phyloP scores from a whole-genome alignment of 1,140 invertebrate species.

The Drosophila triauraria region DNA sequence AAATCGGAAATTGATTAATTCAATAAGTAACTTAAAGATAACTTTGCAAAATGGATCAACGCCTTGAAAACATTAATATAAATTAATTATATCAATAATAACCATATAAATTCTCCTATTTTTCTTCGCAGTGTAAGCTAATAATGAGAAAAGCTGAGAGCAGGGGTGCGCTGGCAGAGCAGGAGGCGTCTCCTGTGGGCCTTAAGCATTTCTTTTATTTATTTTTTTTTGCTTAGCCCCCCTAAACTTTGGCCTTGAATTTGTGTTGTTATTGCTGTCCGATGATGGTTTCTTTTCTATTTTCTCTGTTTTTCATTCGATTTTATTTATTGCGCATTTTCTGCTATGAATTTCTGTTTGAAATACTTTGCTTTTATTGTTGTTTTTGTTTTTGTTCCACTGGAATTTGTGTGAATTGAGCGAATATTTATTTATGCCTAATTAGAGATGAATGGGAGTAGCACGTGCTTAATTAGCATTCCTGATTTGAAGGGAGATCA shows the following conservation, averaged over 20 bases:
- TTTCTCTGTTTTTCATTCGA: constrained; percentile 24
- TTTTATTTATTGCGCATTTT: constrained; percentile 65
- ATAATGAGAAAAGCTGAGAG: background rate
- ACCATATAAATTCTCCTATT: background rate
- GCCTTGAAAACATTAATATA: background rate
- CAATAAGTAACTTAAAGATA: no score
- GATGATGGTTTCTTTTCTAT: constrained; percentile 25
- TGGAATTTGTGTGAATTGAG: constrained; percentile 29
- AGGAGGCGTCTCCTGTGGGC: background rate
- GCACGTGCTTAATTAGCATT: constrained; percentile 50
- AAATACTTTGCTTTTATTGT: constrained; percentile 21
- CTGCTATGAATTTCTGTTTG: constrained; percentile 38
- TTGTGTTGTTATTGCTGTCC: constrained; percentile 21
- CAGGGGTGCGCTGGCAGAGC: background rate
- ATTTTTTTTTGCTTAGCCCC: constrained; percentile 1
- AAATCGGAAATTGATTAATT: no score
- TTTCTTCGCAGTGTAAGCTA: background rate
- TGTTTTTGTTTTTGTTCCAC: constrained; percentile 18
- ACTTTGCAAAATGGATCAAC: no score
- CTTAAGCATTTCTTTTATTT: background rate
- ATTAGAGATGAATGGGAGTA: constrained; percentile 42
- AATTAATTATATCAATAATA: background rate
- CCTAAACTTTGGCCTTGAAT: constrained; percentile 57
- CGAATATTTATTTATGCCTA: constrained; percentile 50
- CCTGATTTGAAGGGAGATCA: constrained; percentile 2